Conservation (phyloP, 2,113 vertebrate genomes). For the Hemichromis elongatus region DNA sequence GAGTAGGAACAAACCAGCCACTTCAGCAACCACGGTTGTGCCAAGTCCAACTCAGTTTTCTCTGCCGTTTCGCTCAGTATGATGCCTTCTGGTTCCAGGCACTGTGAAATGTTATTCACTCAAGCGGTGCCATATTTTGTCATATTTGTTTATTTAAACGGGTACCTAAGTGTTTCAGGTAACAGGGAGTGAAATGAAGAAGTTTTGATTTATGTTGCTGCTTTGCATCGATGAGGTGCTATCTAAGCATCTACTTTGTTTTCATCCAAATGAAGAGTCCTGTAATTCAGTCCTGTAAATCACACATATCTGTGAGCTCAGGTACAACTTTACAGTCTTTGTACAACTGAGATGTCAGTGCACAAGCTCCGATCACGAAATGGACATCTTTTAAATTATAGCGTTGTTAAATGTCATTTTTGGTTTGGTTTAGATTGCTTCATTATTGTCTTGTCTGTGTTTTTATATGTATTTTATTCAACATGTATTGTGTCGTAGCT, state of each 20-base stretch:
- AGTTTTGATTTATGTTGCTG: neutral
- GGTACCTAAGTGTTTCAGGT: slow-evolving; percentile 9
- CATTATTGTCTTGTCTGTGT: neutral
- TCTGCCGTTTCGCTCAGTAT: slow-evolving; percentile 3
- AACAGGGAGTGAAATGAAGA: neutral
- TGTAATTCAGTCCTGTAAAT: neutral
- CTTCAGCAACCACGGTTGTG: slow-evolving; percentile 26
- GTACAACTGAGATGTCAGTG: neutral
- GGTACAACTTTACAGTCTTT: neutral
- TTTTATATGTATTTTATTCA: neutral
- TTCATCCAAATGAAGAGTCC: neutral
- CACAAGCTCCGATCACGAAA: neutral
- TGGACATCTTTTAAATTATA: neutral
- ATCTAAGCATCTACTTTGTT: neutral
- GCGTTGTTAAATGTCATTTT: neutral
- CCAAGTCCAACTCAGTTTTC: slow-evolving; percentile 29
- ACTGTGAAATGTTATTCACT: slow-evolving; percentile 42
- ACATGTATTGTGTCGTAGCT: neutral
- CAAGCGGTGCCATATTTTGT: neutral
- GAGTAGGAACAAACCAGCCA: slow-evolving; percentile 35
- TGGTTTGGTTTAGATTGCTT: neutral
- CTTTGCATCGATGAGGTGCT: neutral
- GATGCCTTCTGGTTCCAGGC: slow-evolving; percentile 3
- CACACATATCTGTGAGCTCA: neutral
- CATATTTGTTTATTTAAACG: slow-evolving; percentile 22